A percentile compares a stretch with the other conserved stretches of the same genome.
Conservation (phyloP, 1,140 invertebrate genomes). For the Battus philenor region DNA sequence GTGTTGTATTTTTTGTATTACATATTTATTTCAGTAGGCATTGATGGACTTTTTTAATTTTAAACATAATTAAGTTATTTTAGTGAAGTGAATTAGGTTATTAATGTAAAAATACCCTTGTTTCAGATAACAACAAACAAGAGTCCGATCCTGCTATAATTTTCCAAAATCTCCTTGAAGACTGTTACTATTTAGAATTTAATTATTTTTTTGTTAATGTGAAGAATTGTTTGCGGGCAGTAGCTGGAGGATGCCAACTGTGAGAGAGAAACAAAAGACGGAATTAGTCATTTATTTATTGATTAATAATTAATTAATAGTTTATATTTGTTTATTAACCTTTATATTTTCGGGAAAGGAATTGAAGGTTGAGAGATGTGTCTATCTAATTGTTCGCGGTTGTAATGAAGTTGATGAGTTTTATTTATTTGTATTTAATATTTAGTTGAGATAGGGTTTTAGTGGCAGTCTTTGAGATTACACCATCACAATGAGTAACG, state of each 20-base stretch:
- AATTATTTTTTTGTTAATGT: conserved; percentile 51
- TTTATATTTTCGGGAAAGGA: conserved; percentile 17
- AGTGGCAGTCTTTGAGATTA: conserved; percentile 24
- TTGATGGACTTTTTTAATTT: too few relatives aligned
- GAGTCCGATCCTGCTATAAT: conserved; percentile 54
- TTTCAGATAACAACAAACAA: conserved; percentile 66
- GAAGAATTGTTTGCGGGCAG: conserved; percentile 32
- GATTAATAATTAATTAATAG: conserved; percentile 52
- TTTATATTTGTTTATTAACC: conserved; percentile 30
- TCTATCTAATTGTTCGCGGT: conserved; percentile 15
- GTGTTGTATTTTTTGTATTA: too few relatives aligned
- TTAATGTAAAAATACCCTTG: too few relatives aligned
- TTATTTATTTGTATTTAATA: conserved; percentile 38
- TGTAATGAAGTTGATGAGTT: conserved; percentile 29
- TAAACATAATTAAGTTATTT: too few relatives aligned
- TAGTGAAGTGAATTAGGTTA: too few relatives aligned
- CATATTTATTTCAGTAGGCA: too few relatives aligned
- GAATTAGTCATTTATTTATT: conserved; percentile 71
- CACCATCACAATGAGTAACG: conserved; percentile 27
- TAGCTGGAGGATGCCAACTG: conserved; percentile 52
- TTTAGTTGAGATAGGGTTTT: conserved; percentile 23
- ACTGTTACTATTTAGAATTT: conserved; percentile 62
- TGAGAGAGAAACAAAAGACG: conserved; percentile 73
- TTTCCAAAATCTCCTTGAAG: conserved; percentile 70
- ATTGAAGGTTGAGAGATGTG: conserved; percentile 7